Percentiles rank a stretch among this genome's conserved stretches.
Evolutionary conservation across 1,140 invertebrate genomes (phyloP).

Genomic region (Trachymyrmex cornetzi): DNA sequence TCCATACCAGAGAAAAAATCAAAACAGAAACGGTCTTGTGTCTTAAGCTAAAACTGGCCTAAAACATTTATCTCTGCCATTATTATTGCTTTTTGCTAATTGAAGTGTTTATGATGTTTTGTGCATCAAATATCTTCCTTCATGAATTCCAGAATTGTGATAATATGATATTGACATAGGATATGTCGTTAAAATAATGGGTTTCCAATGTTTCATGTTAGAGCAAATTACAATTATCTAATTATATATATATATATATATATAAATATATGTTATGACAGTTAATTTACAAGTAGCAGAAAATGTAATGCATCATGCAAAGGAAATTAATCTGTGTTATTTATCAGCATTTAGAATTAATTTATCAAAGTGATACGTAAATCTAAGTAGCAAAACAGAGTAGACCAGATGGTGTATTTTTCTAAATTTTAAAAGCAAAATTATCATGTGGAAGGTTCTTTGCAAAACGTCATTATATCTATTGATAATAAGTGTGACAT

Average conservation of each 20-base stretch:
- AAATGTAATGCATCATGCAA: constrained; percentile 59
- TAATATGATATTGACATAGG: constrained; percentile 67
- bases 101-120: constrained; percentile 68
- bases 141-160: constrained; percentile 74
- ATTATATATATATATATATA: constrained; percentile 38
- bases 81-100: constrained; percentile 65
- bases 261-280: constrained; percentile 33
- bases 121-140: constrained; percentile 69
- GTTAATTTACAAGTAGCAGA: constrained; percentile 46
- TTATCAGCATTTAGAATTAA: constrained; percentile 72
- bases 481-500: constrained; percentile 47
- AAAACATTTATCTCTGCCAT: constrained; percentile 62
- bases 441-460: constrained; percentile 62
- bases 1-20: constrained; percentile 83
- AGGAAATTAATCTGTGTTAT: constrained; percentile 65
- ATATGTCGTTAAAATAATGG: constrained; percentile 61
- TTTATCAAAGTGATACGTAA: constrained; percentile 81
- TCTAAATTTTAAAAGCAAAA: constrained; percentile 82
- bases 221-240: constrained; percentile 59
- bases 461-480: constrained; percentile 56
- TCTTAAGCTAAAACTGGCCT: constrained; percentile 83
- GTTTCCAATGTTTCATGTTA: constrained; percentile 60
- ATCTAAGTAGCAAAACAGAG: constrained; percentile 78
- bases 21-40: constrained; percentile 84
- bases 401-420: constrained; percentile 83